phyloP scores from a whole-genome alignment of 2,113 vertebrate genomes.

The cattle (Bos taurus) region DNA sequence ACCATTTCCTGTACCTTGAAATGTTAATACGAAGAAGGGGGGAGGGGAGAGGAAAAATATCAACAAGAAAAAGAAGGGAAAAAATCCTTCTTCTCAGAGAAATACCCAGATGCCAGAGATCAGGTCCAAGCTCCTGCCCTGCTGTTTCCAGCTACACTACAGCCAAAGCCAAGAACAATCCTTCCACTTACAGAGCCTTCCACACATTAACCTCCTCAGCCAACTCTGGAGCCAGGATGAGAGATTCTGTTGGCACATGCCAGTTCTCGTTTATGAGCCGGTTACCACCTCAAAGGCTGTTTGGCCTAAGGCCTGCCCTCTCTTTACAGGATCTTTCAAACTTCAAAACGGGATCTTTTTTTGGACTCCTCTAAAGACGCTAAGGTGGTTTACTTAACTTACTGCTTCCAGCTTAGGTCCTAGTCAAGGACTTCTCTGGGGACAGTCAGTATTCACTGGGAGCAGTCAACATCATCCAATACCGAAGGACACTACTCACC shows the following conservation, averaged over 20 bases:
- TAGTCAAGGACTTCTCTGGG: constrained; percentile 6
- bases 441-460: background rate
- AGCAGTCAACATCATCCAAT: background rate
- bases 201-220: constrained; percentile 24
- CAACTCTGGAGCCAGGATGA: fast-evolving
- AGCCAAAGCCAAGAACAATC: constrained; percentile 36
- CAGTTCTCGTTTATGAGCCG: constrained; percentile 52
- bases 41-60: background rate
- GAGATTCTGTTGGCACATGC: constrained; percentile 3
- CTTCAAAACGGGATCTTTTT: constrained; percentile 41
- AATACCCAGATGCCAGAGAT: background rate
- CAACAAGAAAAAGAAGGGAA: background rate
- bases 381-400: background rate
- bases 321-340: constrained; percentile 67
- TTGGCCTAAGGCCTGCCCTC: constrained; percentile 37
- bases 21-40: constrained; percentile 34
- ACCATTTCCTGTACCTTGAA: constrained; percentile 72
- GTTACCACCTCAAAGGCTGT: constrained; percentile 71
- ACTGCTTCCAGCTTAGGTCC: background rate
- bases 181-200: constrained; percentile 17
- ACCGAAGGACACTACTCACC: background rate
- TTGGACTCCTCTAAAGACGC: background rate
- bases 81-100: constrained; percentile 22
- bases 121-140: background rate
- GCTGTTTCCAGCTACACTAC: constrained; percentile 34